A percentile compares a stretch with the other conserved stretches of the same genome.
Conservation (phyloP, 2,888 invertebrate genomes). For the Adelphocoris suturalis region DNA sequence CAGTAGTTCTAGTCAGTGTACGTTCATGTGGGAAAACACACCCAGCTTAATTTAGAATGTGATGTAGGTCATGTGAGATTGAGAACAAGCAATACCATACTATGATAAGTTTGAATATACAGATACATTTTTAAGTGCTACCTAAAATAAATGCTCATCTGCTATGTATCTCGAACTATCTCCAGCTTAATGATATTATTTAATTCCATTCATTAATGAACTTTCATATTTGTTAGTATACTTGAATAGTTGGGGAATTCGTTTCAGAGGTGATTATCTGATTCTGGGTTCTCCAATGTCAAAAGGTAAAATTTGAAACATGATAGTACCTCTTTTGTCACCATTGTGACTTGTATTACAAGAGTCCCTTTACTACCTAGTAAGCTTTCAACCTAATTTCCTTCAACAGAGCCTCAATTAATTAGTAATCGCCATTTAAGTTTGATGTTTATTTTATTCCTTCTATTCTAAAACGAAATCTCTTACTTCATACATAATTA, state of each 20-base stretch:
- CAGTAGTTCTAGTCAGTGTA: constrained; percentile 61
- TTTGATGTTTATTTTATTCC: background rate
- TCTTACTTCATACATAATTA: background rate
- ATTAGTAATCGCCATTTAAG: background rate
- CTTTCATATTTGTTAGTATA: background rate
- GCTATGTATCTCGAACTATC: background rate
- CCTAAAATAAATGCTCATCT: background rate
- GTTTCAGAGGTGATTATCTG: background rate
- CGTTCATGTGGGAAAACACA: constrained; percentile 27
- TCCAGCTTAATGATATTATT: background rate
- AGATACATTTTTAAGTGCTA: constrained; percentile 20
- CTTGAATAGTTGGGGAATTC: background rate
- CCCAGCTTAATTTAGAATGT: constrained; percentile 50
- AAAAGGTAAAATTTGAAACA: background rate
- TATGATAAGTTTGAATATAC: constrained; percentile 33
- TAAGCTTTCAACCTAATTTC: background rate
- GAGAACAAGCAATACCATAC: constrained; percentile 42
- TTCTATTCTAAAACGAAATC: background rate
- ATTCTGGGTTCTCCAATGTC: background rate
- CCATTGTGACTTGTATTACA: background rate
- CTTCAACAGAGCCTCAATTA: background rate
- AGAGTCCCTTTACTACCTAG: background rate
- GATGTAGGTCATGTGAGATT: constrained; percentile 35
- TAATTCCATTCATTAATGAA: too few relatives aligned
- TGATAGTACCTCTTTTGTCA: background rate